Evolutionary conservation across 2,797 vertebrate species (phyloP).

Genomic region (Siniperca scherzeri): DNA sequence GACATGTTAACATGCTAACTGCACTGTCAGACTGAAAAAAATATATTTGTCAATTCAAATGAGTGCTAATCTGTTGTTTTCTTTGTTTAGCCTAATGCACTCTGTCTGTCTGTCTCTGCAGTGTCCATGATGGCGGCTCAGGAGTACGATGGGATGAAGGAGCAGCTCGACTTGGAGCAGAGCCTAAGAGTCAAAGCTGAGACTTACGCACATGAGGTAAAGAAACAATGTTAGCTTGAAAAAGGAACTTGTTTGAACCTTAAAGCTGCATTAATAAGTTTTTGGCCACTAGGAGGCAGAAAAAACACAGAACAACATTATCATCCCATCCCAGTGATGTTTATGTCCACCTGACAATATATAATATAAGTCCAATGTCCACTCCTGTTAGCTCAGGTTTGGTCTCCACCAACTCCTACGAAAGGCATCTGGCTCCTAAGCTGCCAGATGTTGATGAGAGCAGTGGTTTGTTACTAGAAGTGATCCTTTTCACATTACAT

Average conservation of each 20-base stretch:
- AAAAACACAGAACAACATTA: neutral
- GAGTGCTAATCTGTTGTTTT: neutral
- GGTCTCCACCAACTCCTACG: too few species aligned
- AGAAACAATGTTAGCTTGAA: neutral
- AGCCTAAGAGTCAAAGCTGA: constrained; percentile 85
- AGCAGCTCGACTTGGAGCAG: constrained; percentile 87
- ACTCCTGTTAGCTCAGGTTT: too few species aligned
- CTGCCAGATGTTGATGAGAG: too few species aligned
- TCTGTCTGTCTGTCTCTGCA: constrained; percentile 44
- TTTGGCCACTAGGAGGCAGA: neutral
- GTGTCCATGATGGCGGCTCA: constrained; percentile 88
- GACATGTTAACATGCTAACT: too few species aligned
- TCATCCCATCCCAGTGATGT: too few species aligned
- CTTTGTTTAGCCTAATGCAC: neutral
- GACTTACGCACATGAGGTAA: constrained; percentile 87
- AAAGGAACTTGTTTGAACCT: neutral
- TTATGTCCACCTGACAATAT: too few species aligned
- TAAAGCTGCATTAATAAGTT: neutral
- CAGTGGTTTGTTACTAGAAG: too few species aligned
- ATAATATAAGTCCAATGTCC: too few species aligned
- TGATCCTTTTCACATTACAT: too few species aligned
- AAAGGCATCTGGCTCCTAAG: too few species aligned
- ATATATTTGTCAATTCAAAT: neutral
- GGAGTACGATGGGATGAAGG: constrained; percentile 87
- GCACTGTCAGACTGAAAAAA: neutral